A percentile compares a stretch with the other conserved stretches of the same genome.
Conservation (phyloP, 2,113 vertebrate species). For the Pionites leucogaster region DNA sequence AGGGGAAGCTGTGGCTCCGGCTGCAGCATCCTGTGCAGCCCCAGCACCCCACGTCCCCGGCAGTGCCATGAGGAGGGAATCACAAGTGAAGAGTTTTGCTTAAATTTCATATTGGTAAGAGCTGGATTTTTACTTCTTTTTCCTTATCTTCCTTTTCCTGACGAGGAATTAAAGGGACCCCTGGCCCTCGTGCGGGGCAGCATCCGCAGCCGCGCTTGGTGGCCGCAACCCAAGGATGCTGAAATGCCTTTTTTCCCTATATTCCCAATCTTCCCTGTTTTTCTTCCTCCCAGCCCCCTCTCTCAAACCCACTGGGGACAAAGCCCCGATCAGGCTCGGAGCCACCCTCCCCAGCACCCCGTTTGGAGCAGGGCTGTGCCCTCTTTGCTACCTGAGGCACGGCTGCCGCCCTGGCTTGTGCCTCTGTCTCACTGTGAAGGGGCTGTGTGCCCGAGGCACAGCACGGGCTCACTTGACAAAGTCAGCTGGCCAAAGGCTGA, state of each 20-base stretch:
- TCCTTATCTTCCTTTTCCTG: not conserved
- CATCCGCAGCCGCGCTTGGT: accelerated
- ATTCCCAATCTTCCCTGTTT: not conserved
- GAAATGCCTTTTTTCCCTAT: not conserved
- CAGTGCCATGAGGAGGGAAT: not conserved
- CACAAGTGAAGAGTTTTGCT: not conserved
- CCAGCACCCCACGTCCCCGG: not conserved
- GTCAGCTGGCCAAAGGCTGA: constrained; percentile 40
- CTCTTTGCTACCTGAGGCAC: not conserved
- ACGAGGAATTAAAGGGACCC: not conserved
- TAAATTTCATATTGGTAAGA: not conserved
- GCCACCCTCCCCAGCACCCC: not conserved
- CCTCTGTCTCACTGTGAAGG: constrained; percentile 40
- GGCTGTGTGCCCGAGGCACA: not conserved
- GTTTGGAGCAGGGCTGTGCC: not conserved
- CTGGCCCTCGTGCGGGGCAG: accelerated
- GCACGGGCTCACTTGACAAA: constrained; percentile 37
- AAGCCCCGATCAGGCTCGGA: not conserved
- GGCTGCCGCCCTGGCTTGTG: not conserved
- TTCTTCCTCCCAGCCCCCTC: not conserved
- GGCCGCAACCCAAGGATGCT: not conserved
- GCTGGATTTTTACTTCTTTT: not conserved
- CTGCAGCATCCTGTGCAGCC: accelerated
- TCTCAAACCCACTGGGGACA: not conserved
- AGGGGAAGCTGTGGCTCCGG: accelerated